These are phyloP conservation scores for Lasiurus borealis DNA, from an alignment of 2,113 vertebrate species.

Conservation along the genomic window DNA sequence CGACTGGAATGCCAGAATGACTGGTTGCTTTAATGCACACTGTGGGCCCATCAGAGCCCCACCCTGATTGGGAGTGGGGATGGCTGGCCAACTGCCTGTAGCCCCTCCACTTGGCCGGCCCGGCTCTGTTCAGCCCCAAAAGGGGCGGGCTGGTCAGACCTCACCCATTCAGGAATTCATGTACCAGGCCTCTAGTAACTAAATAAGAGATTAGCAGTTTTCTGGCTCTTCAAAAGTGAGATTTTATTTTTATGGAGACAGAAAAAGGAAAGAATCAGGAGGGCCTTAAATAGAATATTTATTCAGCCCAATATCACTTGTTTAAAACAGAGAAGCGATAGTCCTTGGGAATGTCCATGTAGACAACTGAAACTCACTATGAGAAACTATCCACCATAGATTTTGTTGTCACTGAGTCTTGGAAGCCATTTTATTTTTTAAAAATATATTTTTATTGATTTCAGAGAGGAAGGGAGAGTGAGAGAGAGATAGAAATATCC, in stretches of 20 bases:
- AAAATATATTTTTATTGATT: too few relatives aligned
- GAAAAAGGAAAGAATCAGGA: neutral
- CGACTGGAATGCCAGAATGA: too few relatives aligned
- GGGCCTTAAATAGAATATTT: neutral
- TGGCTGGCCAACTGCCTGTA: too few relatives aligned
- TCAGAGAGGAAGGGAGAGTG: too few relatives aligned
- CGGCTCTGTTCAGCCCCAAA: too few relatives aligned
- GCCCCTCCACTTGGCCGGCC: too few relatives aligned
- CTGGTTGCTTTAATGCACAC: too few relatives aligned
- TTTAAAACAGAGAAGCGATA: neutral
- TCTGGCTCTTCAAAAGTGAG: constrained; percentile 20
- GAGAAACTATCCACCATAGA: neutral
- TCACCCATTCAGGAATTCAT: too few relatives aligned
- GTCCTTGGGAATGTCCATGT: constrained; percentile 1
- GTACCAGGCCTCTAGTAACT: neutral
- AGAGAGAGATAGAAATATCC: too few relatives aligned
- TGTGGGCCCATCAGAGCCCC: too few relatives aligned
- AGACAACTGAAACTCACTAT: constrained; percentile 32
- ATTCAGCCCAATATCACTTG: neutral
- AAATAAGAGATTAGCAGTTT: neutral
- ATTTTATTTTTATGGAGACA: neutral
- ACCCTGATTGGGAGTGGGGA: too few relatives aligned
- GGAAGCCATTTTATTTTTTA: constrained; percentile 22
- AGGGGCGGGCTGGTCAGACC: too few relatives aligned
- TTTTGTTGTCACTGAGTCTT: constrained; percentile 57